Evolutionary conservation across 2,797 vertebrate species (phyloP).

Genomic region (Cyclopterus lumpus): DNA sequence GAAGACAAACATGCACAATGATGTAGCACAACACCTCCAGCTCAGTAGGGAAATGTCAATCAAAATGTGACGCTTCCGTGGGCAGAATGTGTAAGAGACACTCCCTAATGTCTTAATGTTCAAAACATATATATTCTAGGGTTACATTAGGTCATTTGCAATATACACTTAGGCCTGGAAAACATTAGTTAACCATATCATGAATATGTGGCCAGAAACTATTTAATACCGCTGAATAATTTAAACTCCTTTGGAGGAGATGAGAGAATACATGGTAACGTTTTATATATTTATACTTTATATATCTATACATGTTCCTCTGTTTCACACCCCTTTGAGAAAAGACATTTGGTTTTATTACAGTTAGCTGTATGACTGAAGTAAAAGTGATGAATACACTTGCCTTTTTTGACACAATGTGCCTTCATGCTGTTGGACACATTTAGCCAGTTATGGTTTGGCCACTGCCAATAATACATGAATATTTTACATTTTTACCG

Average conservation of each 20-base stretch:
- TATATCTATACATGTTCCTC: not conserved
- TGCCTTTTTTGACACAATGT: not conserved
- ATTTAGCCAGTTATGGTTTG: not conserved
- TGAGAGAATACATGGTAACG: not conserved
- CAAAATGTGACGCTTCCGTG: slow-evolving; percentile 22
- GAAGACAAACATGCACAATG: not conserved
- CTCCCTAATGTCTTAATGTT: slow-evolving; percentile 21
- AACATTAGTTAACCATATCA: not conserved
- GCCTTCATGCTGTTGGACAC: not conserved
- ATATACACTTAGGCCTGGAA: not conserved
- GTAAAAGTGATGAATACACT: not conserved
- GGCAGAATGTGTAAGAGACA: slow-evolving; percentile 14
- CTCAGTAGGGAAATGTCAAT: slow-evolving; percentile 10
- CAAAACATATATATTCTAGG: slow-evolving; percentile 1
- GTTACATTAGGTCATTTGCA: slow-evolving; percentile 5
- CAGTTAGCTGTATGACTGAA: not conserved
- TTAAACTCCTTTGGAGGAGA: not conserved
- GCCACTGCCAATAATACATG: not conserved
- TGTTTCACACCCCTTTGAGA: not conserved
- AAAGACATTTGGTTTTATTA: not conserved
- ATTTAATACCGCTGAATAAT: not conserved
- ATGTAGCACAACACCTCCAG: not conserved
- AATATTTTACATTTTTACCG: not conserved
- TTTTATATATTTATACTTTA: not conserved
- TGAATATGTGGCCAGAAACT: not conserved